phyloP scores from a whole-genome alignment of 2,113 vertebrate genomes.

The Perca flavescens region DNA sequence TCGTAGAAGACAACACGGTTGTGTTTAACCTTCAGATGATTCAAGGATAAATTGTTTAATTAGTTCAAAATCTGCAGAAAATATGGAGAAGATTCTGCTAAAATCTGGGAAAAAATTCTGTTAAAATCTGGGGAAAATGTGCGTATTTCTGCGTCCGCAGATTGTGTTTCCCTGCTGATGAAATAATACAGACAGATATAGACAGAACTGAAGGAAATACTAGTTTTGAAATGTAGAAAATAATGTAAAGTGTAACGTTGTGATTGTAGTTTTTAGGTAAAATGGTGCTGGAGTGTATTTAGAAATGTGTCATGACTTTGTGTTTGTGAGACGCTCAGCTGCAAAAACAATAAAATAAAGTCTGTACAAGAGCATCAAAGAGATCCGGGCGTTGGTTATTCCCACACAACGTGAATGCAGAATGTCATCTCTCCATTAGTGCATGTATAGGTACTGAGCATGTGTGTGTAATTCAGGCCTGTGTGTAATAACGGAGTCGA shows the following conservation, averaged over 20 bases:
- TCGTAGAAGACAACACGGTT: neutral
- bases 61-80: neutral
- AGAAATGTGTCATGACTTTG: neutral
- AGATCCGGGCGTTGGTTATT: neutral
- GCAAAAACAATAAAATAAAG: constrained; percentile 16
- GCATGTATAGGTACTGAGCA: no score
- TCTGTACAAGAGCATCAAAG: neutral
- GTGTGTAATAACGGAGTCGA: no score
- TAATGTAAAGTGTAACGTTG: neutral
- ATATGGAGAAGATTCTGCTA: no score
- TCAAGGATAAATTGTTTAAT: no score
- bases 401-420: constrained; percentile 53
- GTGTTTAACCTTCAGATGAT: constrained; percentile 13
- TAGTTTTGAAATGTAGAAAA: constrained; percentile 2
- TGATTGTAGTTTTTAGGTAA: neutral
- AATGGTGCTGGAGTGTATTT: neutral
- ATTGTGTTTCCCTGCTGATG: no score
- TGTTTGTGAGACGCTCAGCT: neutral
- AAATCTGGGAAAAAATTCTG: no score
- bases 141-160: no score
- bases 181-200: neutral
- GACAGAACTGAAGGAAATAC: neutral
- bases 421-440: no score
- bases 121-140: neutral
- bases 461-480: no score